Evolutionary conservation across 2,797 vertebrate species (phyloP), one percentile per base, ranked within the genome.

Genomic region (Sphaeramia orbicularis): DNA sequence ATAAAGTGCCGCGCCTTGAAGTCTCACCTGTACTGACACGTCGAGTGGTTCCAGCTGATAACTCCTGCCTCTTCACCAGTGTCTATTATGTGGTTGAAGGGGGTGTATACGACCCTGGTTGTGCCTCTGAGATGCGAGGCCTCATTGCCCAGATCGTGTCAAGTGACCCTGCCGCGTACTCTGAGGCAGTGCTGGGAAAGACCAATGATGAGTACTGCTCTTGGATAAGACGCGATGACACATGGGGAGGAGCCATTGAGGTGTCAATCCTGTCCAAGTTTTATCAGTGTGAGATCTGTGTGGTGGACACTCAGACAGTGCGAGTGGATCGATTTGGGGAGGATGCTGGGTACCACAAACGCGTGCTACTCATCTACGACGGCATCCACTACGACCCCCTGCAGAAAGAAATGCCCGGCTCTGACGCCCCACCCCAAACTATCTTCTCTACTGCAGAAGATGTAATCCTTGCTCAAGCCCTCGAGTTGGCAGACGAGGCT

Each of bases 181-280:
- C 93, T 0, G 96, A 99, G 83, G 98, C 97, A 0, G 95, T 99
- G 27, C 93, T 99, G 59, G 98, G 98, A 4, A 99, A 98, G 79
- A 95, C 90, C 48, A 99, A 99, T 52, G 81, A 95, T 53, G 97
- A 99, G 0, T 99, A 99, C 76, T 99, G 98, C 60, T 37, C 94
- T 6, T 99, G 98, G 98, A 99, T 99, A 82, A 75, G 90, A n/a
- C 95, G 94, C 7, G 95, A 95, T 14, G 97, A 99, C 74, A 98
- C 96, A 1, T 99, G 98, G 98, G 98, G 98, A 1, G 98, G 98
- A 2, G 98, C 98, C 82, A 99, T 99, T 38, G 98, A 99, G 80
- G 95, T 99, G 58, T 98, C 98, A 4, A 98, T 99, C 69, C 87
- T 99, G 12, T 97, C 98, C 59, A 98, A 98, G 77, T 98, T 97